Base-by-base conservation (phyloP, 2,888 invertebrate genomes). In the Craniophora ligustri region DNA sequence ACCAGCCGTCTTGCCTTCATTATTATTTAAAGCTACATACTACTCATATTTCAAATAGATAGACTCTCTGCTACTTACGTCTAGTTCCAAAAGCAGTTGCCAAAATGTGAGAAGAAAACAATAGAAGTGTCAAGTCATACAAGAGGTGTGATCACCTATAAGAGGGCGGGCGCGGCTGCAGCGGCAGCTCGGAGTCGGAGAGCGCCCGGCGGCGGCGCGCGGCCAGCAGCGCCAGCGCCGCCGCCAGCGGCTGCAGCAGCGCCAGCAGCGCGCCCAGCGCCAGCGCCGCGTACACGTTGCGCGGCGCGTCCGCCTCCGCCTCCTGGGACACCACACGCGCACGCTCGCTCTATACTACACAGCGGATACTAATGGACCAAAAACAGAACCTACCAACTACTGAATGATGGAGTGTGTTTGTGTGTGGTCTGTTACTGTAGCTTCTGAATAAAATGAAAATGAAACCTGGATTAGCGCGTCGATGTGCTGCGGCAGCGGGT, bases 291-390 rank as follows among this genome's bases (percentile, higher is more conserved):
- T 85, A 82, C 60, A 63, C 62, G 78, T 86, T 88, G 56, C 81
- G 65, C 14, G 86, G 87, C 41, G 74, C 64, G 65, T 88, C 87
- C 42, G 47, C 76, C 62, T 76, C 68, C 57, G 75, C 87, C 70
- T 88, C 88, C 88, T 88, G 74, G 28, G 35, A 10, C 32, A 21
- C 0, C 31, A 10, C 21, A 28, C 18, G 10, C 15, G 5, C 19
- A 19, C 19, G 1, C 19, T 4, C 6, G 5, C 19, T 5, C n/a
- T n/a, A n/a, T n/a, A n/a, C n/a, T n/a, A n/a, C n/a, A n/a, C n/a
- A n/a, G n/a, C n/a, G n/a, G n/a, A n/a, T n/a, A n/a, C n/a, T n/a
- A n/a, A n/a, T n/a, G n/a, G n/a, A n/a, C n/a, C n/a, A n/a, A n/a
- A n/a, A n/a, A n/a, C n/a, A n/a, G n/a, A n/a, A n/a, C n/a, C n/a